phyloP scores from a whole-genome alignment of 2,888 invertebrate species.

The Meiosimyza platycephala region DNA sequence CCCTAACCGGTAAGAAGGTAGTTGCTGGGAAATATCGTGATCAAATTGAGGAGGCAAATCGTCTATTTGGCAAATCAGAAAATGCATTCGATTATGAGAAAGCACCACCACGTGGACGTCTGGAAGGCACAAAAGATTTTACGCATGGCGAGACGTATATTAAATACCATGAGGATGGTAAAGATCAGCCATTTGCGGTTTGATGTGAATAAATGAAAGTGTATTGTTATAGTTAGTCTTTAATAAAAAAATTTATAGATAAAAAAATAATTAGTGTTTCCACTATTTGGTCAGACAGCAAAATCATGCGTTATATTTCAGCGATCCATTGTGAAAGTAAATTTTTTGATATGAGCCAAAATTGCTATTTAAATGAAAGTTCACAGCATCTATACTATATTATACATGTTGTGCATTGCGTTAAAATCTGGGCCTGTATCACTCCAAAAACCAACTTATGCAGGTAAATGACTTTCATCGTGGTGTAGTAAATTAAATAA shows the following conservation, averaged over 20 bases:
- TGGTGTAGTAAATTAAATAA: no score
- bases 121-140: constrained; percentile 85
- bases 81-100: constrained; percentile 80
- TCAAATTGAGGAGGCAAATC: constrained; percentile 75
- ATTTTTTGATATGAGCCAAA: no score
- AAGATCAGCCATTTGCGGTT: constrained; percentile 78
- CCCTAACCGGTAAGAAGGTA: constrained; percentile 83
- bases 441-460: no score
- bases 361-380: no score
- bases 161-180: constrained; percentile 82
- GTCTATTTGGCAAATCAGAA: constrained; percentile 77
- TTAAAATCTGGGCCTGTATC: no score
- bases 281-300: no score
- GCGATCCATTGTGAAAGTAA: no score
- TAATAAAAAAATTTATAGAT: neutral
- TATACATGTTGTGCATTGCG: no score
- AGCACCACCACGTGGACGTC: constrained; percentile 83
- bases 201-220: constrained; percentile 58
- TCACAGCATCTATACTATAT: no score
- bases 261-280: no score
- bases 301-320: no score
- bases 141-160: constrained; percentile 81
- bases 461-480: no score
- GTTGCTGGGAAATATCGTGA: constrained; percentile 80
- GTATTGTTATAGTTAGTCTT: neutral